A percentile compares a stretch with the other conserved stretches of the same genome.
Conservation (phyloP, 2,888 invertebrate genomes). For the Caenorhabditis virilis region DNA sequence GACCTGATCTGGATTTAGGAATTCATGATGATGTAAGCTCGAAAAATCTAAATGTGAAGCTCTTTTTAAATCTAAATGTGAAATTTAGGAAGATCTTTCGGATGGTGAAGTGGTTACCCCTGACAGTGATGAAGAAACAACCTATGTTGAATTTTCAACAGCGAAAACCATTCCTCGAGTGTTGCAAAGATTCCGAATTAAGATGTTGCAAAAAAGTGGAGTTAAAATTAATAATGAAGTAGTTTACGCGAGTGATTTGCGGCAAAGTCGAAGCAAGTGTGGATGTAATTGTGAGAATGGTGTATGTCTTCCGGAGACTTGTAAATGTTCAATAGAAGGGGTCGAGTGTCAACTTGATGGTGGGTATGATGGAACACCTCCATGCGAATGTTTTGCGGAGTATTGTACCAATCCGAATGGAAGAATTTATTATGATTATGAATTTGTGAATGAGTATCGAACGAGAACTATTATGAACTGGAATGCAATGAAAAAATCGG, state of each 20-base stretch:
- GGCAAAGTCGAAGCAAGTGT: conserved; percentile 29
- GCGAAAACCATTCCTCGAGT: conserved; percentile 4
- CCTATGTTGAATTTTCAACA: conserved; percentile 15
- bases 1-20: conserved; percentile 15
- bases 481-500: conserved; percentile 11
- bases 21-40: conserved; percentile 6
- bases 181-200: conserved; percentile 6
- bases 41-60: neutral
- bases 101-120: conserved; percentile 28
- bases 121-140: conserved; percentile 17
- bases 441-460: conserved; percentile 12
- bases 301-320: conserved; percentile 40
- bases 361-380: conserved; percentile 5
- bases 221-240: neutral
- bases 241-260: neutral
- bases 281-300: conserved; percentile 48
- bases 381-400: conserved; percentile 20
- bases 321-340: conserved; percentile 37
- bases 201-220: conserved; percentile 29
- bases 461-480: conserved; percentile 16
- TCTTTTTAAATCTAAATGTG: no score
- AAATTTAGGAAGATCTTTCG: conserved; percentile 14
- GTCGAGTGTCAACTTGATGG: conserved; percentile 43
- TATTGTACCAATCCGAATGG: conserved; percentile 28
- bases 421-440: conserved; percentile 20